A percentile compares a stretch with the other conserved stretches of the same genome.
phyloP scores from a whole-genome alignment of 2,888 invertebrate species.

The Acleris holmiana region DNA sequence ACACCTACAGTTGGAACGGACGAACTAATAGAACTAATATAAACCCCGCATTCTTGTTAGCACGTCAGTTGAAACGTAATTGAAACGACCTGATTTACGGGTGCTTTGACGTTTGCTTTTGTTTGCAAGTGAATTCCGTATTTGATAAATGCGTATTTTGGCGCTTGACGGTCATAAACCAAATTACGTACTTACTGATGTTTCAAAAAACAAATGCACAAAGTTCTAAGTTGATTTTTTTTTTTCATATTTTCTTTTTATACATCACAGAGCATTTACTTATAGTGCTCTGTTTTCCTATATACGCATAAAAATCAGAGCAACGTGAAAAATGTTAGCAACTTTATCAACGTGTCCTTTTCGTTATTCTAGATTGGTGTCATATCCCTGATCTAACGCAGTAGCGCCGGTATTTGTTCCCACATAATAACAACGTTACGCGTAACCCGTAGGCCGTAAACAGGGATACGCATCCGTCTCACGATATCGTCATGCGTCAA shows the following conservation, averaged over 20 bases:
- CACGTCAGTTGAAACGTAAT: slow-evolving; percentile 7
- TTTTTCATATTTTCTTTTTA: no score
- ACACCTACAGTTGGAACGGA: not conserved
- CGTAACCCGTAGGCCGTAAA: not conserved
- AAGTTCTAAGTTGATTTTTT: no score
- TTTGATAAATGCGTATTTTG: slow-evolving; percentile 24
- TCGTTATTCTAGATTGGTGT: not conserved
- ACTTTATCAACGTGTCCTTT: slow-evolving; percentile 4
- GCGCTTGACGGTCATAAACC: slow-evolving; percentile 16
- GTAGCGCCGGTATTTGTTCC: not conserved
- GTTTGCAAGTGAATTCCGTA: slow-evolving; percentile 8
- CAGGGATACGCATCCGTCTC: not conserved
- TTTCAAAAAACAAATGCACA: not conserved
- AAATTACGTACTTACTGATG: not conserved
- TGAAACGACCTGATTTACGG: slow-evolving; percentile 12
- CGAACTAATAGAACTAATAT: not conserved
- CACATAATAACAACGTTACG: slow-evolving; percentile 1
- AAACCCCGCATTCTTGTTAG: slow-evolving; percentile 12
- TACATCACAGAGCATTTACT: no score
- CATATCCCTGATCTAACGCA: slow-evolving; percentile 7
- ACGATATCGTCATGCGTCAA: slow-evolving; percentile 15
- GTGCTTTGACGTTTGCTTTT: slow-evolving; percentile 17
- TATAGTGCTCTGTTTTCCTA: no score
- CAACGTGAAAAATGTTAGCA: not conserved
- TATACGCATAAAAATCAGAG: no score